Evolutionary conservation across 2,888 invertebrate species (phyloP), one percentile per base, ranked within the genome.

Genomic region (Nudaria mundana): DNA sequence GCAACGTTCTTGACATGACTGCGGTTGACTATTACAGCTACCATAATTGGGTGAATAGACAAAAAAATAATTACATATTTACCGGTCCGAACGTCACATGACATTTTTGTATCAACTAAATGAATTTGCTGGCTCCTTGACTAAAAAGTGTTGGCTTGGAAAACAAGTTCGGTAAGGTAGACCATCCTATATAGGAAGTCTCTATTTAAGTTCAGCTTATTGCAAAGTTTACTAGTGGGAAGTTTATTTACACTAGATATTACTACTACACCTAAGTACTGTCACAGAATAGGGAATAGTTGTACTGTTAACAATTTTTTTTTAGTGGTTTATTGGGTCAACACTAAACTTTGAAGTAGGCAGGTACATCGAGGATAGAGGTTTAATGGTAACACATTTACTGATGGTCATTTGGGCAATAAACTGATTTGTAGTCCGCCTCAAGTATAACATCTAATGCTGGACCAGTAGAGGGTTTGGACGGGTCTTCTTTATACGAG

Each of bases 401-500:
- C 26, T 5, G 5, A 8, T 8, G 5, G 5, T 20, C 4, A 1
- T 14, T 0, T n/a, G 5, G n/a, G 5, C 14, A 16, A 24, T 10
- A 33, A 15, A 15, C 2, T 8, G 15, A 11, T 5, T n/a, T 5
- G 11, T 55, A 64, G 18, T 56, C 52, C 1, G 59, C 28, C 35
- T 64, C 62, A 1, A 52, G 24, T 25, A 56, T 29, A 8, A 57
- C 11, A 20, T 56, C 37, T 0, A 55, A 37, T 8, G 6, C 29
- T 10, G 34, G 29, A 3, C 14, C 8, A 3, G 6, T 12, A 22
- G 15, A 3, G n/a, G n/a, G n/a, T n/a, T n/a, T n/a, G 13, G n/a
- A 20, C 2, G 11, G 16, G 5, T 32, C 16, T 3, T 15, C 22
- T 4, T 7, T 36, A 6, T 7, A 7, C 5, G 13, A 14, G 7